Conservation (phyloP, 2,888 invertebrate genomes). For the Leistus spinibarbis region DNA sequence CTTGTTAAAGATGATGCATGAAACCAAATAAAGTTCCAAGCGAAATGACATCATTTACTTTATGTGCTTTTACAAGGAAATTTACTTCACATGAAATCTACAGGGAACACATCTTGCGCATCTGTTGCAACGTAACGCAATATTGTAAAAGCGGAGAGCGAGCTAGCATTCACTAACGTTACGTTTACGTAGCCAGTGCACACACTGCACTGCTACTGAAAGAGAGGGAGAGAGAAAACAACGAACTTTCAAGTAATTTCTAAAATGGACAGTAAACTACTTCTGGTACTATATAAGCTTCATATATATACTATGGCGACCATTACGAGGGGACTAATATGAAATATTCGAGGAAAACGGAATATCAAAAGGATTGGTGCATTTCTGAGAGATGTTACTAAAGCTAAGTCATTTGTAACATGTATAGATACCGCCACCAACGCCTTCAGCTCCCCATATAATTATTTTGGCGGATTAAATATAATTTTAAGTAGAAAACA, state of each 20-base stretch:
- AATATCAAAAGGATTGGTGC: too few species aligned
- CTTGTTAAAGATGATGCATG: conserved; percentile 13
- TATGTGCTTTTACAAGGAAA: conserved; percentile 11
- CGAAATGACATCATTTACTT: conserved; percentile 17
- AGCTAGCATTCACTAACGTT: too few species aligned
- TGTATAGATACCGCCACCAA: too few species aligned
- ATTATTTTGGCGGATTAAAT: too few species aligned
- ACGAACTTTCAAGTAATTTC: conserved; percentile 8
- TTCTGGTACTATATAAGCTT: not conserved
- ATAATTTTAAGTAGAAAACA: too few species aligned
- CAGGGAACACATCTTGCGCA: not conserved
- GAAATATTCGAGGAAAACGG: too few species aligned
- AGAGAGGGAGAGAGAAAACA: too few species aligned
- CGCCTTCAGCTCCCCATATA: too few species aligned
- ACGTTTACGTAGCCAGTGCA: too few species aligned
- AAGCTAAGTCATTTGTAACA: too few species aligned
- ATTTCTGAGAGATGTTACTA: too few species aligned
- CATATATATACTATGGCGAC: not conserved
- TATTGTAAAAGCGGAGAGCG: not conserved
- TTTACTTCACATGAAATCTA: conserved; percentile 11
- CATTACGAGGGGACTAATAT: too few species aligned
- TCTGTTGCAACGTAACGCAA: conserved; percentile 9
- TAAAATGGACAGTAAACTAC: conserved; percentile 7
- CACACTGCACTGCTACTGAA: not conserved
- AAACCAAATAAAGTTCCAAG: conserved; percentile 12